Conservation (phyloP, 1,140 invertebrate species). For the Oryctes rhinoceros region DNA sequence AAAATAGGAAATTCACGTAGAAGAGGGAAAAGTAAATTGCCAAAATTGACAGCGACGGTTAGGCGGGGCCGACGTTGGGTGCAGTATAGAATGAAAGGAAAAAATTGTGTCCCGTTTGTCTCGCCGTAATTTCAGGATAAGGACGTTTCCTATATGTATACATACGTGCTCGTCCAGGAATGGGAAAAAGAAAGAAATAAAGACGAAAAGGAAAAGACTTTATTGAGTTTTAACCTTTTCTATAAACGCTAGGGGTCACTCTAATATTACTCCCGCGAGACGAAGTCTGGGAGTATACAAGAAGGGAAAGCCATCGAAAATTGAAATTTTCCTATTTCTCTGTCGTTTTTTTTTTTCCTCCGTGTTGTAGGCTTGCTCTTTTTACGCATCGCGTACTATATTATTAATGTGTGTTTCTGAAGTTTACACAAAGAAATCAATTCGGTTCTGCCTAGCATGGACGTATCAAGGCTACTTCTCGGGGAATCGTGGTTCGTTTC, state of each 20-base stretch:
- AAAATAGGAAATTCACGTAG: conserved; percentile 15
- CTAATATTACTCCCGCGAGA: conserved; percentile 32
- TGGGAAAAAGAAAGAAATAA: background rate
- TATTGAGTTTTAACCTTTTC: conserved; percentile 36
- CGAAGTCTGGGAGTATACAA: background rate
- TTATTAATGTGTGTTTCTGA: conserved; percentile 28
- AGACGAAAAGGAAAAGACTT: conserved; percentile 5
- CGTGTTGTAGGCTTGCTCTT: background rate
- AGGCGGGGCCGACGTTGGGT: background rate
- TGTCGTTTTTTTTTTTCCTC: background rate
- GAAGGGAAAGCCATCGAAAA: conserved; percentile 28
- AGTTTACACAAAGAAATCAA: conserved; percentile 35
- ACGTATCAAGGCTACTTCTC: no score
- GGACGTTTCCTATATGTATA: conserved; percentile 11
- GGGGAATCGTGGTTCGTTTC: no score
- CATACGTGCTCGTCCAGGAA: background rate
- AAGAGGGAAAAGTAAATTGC: conserved; percentile 28
- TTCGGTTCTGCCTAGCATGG: background rate
- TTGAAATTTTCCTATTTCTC: conserved; percentile 34
- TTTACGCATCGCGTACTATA: conserved; percentile 34
- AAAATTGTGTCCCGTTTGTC: conserved; percentile 30
- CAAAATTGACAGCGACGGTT: conserved; percentile 29
- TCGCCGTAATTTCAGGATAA: conserved; percentile 6
- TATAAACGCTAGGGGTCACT: conserved; percentile 34
- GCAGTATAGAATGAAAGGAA: background rate